Evolutionary conservation across 2,113 vertebrate genomes (phyloP).

Genomic region (Dendropsophus ebraccatus): DNA sequence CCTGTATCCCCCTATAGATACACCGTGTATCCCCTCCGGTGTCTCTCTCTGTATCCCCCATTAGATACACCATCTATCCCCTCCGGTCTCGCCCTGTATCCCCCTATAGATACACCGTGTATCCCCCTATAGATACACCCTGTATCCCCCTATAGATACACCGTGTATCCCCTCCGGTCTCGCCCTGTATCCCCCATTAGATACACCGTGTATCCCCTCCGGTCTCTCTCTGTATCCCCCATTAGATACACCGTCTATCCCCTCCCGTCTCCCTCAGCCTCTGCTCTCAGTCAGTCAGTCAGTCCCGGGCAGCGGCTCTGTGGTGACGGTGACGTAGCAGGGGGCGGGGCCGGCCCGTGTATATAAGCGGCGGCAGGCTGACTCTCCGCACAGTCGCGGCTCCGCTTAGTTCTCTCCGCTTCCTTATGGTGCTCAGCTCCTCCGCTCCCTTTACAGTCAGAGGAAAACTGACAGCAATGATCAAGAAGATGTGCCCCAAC

Average conservation of each 20-base stretch:
- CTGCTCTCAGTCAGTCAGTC: neutral
- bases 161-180: neutral
- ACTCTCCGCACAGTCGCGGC: neutral
- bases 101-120: neutral
- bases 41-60: neutral
- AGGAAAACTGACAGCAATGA: constrained; percentile 79
- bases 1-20: neutral
- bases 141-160: neutral
- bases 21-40: neutral
- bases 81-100: neutral
- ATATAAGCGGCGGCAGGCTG: constrained; percentile 63
- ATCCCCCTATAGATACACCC: neutral
- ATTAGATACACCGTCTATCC: neutral
- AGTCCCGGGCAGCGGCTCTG: neutral
- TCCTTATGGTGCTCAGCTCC: constrained; percentile 1
- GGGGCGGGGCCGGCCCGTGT: constrained; percentile 61
- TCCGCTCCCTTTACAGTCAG: neutral
- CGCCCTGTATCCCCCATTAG: neutral
- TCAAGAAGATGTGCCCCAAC: constrained; percentile 92
- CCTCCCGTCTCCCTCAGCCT: neutral
- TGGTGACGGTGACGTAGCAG: constrained; percentile 25
- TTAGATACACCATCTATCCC: neutral
- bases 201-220: neutral
- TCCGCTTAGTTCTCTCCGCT: accelerated
- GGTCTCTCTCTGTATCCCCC: no score